phyloP scores from a whole-genome alignment of 2,888 invertebrate species.

The Ditylenchus weischeri region DNA sequence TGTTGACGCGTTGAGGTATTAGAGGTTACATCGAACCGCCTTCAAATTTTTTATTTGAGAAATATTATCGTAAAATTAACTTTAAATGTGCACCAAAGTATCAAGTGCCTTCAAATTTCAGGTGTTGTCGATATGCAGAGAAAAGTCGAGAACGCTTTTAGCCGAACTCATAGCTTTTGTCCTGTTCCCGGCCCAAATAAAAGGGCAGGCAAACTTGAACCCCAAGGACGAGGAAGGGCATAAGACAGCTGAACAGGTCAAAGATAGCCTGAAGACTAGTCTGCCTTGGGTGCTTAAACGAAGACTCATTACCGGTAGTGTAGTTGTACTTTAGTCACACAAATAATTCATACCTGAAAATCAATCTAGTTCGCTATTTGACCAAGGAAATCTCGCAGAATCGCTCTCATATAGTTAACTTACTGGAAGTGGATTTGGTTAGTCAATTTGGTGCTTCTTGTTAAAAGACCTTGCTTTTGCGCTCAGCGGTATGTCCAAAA shows the following conservation, averaged over 20 bases:
- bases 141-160: constrained; percentile 39
- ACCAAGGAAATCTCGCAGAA: constrained; percentile 24
- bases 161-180: constrained; percentile 51
- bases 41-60: too few relatives aligned
- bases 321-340: background rate
- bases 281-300: constrained; percentile 26
- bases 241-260: background rate
- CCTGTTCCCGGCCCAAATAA: constrained; percentile 43
- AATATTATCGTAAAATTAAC: too few relatives aligned
- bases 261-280: background rate
- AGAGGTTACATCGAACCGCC: too few relatives aligned
- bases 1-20: too few relatives aligned
- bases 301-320: constrained; percentile 20
- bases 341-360: too few relatives aligned
- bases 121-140: constrained; percentile 34
- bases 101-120: too few relatives aligned
- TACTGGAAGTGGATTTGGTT: constrained; percentile 35
- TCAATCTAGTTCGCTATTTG: constrained; percentile 18
- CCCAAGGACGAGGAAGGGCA: background rate
- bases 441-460: background rate
- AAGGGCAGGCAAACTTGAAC: constrained; percentile 9
- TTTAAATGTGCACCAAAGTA: too few relatives aligned
- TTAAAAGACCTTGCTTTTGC: too few relatives aligned
- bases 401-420: constrained; percentile 14
- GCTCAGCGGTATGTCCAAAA: too few relatives aligned